Conservation (phyloP, 2,797 vertebrate species). For the Cheirogaleus major region DNA sequence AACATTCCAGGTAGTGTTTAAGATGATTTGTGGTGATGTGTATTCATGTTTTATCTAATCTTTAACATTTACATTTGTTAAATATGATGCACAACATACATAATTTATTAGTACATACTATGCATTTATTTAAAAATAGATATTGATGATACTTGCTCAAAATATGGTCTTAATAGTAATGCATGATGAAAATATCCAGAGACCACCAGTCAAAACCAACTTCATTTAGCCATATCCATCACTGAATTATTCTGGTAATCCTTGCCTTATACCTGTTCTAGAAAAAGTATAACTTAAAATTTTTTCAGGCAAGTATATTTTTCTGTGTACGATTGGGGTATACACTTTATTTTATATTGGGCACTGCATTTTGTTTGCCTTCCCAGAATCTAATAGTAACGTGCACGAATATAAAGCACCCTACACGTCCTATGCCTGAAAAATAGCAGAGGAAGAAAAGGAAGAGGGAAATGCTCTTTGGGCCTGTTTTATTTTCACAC, state of each 20-base stretch:
- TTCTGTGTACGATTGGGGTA: background rate
- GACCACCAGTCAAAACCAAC: background rate
- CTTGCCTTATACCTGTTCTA: background rate
- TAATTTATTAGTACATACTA: background rate
- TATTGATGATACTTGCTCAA: background rate
- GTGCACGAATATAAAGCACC: background rate
- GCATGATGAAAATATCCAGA: background rate
- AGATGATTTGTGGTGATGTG: background rate
- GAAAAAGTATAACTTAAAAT: background rate
- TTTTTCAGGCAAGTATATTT: background rate
- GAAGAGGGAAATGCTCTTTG: constrained; percentile 29
- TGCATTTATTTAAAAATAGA: background rate
- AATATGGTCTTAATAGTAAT: background rate
- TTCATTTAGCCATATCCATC: background rate
- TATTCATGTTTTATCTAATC: background rate
- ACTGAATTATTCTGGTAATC: background rate
- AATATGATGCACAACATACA: background rate
- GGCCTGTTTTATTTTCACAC: constrained; percentile 49
- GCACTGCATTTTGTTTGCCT: background rate
- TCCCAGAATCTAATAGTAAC: background rate
- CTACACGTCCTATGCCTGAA: background rate
- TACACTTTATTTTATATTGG: background rate
- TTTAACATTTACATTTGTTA: background rate
- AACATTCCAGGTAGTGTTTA: background rate
- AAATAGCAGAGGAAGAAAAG: background rate